Base-by-base conservation (phyloP, 2,888 invertebrate species). In the Meganola albula region DNA sequence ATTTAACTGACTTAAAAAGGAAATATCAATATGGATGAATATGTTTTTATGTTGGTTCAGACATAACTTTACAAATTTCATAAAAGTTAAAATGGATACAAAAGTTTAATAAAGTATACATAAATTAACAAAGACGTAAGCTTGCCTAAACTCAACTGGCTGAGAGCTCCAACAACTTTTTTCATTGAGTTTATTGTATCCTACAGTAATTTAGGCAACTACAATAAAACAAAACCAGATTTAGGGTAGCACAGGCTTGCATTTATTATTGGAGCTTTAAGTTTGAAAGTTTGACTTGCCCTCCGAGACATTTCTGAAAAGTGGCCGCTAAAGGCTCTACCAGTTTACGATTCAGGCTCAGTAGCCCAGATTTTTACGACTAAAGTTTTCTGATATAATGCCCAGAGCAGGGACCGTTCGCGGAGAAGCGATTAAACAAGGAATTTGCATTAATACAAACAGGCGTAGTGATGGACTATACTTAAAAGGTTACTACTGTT, bases 311-410 rank as follows among this genome's bases (percentile, higher is more conserved):
- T 53, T 56, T 61, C 35, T 41, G 41, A 61, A 71, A 68, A n/a
- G n/a, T n/a, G n/a, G n/a, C n/a, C n/a, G n/a, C n/a, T n/a, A n/a
- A n/a, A n/a, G n/a, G n/a, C 55, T 63, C 58, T 36, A 58, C 58
- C 58, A 63, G 63, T 69, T 71, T 71, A 69, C 71, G 65, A 69
- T 69, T 68, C 59, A 49, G 60, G 62, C 51, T 52, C 55, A 61
- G 65, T 69, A 73, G 53, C 51, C 48, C 59, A 64, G 56, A 70
- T 70, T 74, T 74, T 78, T 77, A 76, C 65, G 73, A 72, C 68
- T 50, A 63, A 77, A 78, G 64, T 78, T 77, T 70, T 58, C 61
- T 63, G 64, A 68, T 69, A 63, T 67, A 69, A 69, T 62, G 55
- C 56, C 49, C 38, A 34, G 61, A 53, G 47, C 52, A 44, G 50